These are phyloP conservation scores for Caradrina kadenii DNA, from an alignment of 2,888 invertebrate genomes.

Conservation along the genomic window DNA sequence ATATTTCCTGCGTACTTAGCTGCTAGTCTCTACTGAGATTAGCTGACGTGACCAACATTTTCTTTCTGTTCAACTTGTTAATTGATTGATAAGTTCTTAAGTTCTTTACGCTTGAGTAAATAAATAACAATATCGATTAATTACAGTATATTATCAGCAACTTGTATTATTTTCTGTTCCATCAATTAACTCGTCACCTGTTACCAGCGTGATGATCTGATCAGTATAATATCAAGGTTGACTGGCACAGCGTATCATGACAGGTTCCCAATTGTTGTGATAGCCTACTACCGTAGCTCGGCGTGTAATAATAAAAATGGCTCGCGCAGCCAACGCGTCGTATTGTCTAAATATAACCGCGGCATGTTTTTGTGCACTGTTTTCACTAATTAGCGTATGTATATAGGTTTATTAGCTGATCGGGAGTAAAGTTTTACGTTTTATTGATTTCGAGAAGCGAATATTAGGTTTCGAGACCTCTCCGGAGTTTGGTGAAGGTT, in stretches of 20 bases:
- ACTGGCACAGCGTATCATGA: background rate
- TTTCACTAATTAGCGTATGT: constrained; percentile 41
- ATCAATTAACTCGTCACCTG: too few species aligned
- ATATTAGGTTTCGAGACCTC: constrained; percentile 13
- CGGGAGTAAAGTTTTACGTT: background rate
- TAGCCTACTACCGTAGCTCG: constrained; percentile 42
- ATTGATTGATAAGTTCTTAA: too few species aligned
- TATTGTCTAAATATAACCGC: constrained; percentile 43
- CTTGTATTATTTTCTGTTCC: too few species aligned
- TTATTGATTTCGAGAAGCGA: constrained; percentile 13
- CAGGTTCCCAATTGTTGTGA: constrained; percentile 41
- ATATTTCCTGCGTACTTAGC: too few species aligned
- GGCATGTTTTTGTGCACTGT: constrained; percentile 40
- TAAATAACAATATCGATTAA: too few species aligned
- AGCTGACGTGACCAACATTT: too few species aligned
- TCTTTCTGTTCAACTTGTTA: too few species aligned
- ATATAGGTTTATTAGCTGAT: constrained; percentile 38
- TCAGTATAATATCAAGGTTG: background rate
- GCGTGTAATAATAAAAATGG: constrained; percentile 46
- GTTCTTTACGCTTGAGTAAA: too few species aligned
- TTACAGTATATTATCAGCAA: too few species aligned
- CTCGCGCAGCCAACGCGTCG: constrained; percentile 56
- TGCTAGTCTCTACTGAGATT: too few species aligned
- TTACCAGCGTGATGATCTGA: too few species aligned
- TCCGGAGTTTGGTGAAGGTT: background rate